Evolutionary conservation across 2,797 vertebrate species (phyloP), one percentile per base, ranked within the genome.

Genomic region (Bufotes viridis): DNA sequence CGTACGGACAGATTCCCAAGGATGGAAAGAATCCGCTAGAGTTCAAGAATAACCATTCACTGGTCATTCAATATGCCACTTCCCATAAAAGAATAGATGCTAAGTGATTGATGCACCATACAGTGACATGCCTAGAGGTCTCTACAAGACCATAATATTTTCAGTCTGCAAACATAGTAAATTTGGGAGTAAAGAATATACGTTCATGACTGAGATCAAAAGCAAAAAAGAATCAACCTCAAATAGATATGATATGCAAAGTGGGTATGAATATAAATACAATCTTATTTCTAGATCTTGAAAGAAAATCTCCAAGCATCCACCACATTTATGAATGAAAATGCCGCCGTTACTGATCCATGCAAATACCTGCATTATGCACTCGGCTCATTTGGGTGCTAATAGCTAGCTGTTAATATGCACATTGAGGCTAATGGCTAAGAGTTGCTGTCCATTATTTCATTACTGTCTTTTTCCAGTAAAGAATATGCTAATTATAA

Each of bases 391-490:
- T 85, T 78, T 53, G 34, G 72, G 83, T 85, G 72, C 34, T 85
- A 85, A 85, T 85, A 78, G 72, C 82, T 51, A 11, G 83, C 57
- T 34, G 12, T 61, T 84, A 34, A 76, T 42, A 51, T 84, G 70
- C 72, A 78, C 72, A 78, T 63, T 85, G 15, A 14, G 26, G 22
- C 67, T 81, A 70, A 87, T 87, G 67, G 61, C 34, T 75, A 55
- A 55, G 61, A 60, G 60, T 81, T 74, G 53, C 51, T 72, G 69
- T 72, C 78, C 58, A 81, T 87, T 69, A 72, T 81, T 87, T 81
- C 53, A 87, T 81, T 60, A 81, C 67, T 78, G 83, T 85, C 58
- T 85, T 76, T 81, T 87, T 81, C 75, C 65, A 72, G 53, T 42
- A 81, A 87, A 29, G 65, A 63, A 82, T 78, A 82, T 81, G 69